phyloP scores from a whole-genome alignment of 2,888 invertebrate species.

The Lutraria lutraria region DNA sequence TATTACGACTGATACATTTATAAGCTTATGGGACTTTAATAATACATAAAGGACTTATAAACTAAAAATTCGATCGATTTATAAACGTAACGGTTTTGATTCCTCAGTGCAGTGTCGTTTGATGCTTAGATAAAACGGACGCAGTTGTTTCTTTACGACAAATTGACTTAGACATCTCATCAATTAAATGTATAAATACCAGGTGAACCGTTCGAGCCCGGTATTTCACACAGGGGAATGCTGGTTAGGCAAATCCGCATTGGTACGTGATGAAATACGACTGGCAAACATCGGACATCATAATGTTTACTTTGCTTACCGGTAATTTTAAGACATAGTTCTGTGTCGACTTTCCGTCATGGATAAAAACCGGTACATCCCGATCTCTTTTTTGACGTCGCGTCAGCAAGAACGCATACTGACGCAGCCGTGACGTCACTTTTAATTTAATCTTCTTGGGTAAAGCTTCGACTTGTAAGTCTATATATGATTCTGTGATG shows the following conservation, averaged over 20 bases:
- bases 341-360: not conserved
- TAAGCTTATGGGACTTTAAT: too few species aligned
- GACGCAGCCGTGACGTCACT: not conserved
- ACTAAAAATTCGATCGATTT: too few species aligned
- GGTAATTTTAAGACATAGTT: not conserved
- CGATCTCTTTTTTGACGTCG: not conserved
- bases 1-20: too few species aligned
- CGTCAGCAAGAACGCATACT: not conserved
- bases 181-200: not conserved
- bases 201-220: not conserved
- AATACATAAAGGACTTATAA: too few species aligned
- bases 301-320: not conserved
- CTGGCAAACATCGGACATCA: not conserved
- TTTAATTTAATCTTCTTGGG: not conserved
- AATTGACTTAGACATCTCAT: not conserved
- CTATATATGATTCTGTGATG: not conserved
- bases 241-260: not conserved
- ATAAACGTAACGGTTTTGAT: too few species aligned
- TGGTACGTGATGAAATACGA: not conserved
- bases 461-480: not conserved
- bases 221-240: not conserved
- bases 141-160: too few species aligned
- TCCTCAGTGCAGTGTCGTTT: too few species aligned
- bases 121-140: too few species aligned
- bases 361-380: not conserved